These are phyloP conservation scores for Symphodus melops DNA, from an alignment of 2,113 vertebrate genomes.

Conservation along the genomic window DNA sequence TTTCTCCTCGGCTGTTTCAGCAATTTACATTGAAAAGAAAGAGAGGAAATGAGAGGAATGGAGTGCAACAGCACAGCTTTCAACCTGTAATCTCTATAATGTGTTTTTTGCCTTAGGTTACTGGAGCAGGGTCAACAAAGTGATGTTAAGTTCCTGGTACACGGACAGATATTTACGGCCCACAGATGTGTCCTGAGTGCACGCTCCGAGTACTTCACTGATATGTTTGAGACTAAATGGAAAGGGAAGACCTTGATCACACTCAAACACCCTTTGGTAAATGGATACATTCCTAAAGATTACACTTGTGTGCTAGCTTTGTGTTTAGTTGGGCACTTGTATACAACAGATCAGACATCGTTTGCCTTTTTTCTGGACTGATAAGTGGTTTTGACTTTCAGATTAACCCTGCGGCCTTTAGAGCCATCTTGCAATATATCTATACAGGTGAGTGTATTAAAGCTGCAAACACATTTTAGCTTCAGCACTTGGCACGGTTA, in stretches of 20 bases:
- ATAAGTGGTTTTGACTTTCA: conserved; percentile 68
- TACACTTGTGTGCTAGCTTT: neutral
- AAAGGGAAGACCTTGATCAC: conserved; percentile 90
- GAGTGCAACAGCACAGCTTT: neutral
- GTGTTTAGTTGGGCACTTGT: neutral
- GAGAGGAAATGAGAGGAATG: neutral
- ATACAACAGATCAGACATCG: neutral
- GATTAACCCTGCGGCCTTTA: conserved; percentile 95
- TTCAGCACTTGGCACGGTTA: neutral
- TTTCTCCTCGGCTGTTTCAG: neutral
- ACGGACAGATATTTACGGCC: conserved; percentile 89
- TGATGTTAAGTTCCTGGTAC: conserved; percentile 92
- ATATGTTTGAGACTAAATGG: conserved; percentile 97
- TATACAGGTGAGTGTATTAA: conserved; percentile 89
- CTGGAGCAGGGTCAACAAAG: conserved; percentile 93
- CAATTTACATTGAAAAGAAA: neutral
- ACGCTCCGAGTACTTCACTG: conserved; percentile 92
- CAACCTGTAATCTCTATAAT: neutral
- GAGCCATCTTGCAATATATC: conserved; percentile 92
- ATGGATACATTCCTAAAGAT: neutral
- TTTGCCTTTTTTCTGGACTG: neutral
- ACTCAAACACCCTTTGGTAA: conserved; percentile 95
- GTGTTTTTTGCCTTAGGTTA: conserved; percentile 78
- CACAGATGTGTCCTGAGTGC: conserved; percentile 93
- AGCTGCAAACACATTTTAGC: neutral